Conservation (phyloP, 2,888 invertebrate genomes). For the Mechanitis mazaeus region DNA sequence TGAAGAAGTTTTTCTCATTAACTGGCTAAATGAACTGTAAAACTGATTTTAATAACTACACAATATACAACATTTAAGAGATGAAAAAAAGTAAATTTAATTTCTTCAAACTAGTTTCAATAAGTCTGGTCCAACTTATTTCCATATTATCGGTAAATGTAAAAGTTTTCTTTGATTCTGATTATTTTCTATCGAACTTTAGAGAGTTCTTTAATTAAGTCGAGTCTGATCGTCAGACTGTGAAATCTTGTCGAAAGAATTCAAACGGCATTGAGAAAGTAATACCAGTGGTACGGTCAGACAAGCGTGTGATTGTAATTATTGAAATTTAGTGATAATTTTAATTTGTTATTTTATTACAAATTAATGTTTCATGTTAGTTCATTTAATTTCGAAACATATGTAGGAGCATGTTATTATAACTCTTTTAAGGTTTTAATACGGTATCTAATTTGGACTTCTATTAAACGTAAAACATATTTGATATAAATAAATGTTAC, state of each 20-base stretch:
- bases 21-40: background rate
- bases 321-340: constrained; percentile 33
- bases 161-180: constrained; percentile 28
- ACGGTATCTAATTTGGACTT: no score
- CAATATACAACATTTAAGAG: background rate
- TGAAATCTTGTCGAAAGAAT: constrained; percentile 24
- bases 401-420: background rate
- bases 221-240: constrained; percentile 26
- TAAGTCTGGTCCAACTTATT: constrained; percentile 2
- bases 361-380: background rate
- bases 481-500: constrained; percentile 2
- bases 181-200: constrained; percentile 26
- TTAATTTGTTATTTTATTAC: constrained; percentile 4
- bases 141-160: constrained; percentile 13
- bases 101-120: constrained; percentile 1
- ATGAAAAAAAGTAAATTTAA: background rate
- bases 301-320: constrained; percentile 19
- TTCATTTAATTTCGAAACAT: no score
- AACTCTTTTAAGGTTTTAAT: constrained; percentile 11
- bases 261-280: constrained; percentile 20
- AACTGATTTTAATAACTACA: background rate
- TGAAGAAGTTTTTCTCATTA: constrained; percentile 14
- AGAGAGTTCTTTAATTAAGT: constrained; percentile 32
- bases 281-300: constrained; percentile 23
- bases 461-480: constrained; percentile 2